Percentiles rank a stretch among this genome's conserved stretches.
Evolutionary conservation across 2,888 invertebrate species (phyloP).

Genomic region (Tolmerus cingulatus): DNA sequence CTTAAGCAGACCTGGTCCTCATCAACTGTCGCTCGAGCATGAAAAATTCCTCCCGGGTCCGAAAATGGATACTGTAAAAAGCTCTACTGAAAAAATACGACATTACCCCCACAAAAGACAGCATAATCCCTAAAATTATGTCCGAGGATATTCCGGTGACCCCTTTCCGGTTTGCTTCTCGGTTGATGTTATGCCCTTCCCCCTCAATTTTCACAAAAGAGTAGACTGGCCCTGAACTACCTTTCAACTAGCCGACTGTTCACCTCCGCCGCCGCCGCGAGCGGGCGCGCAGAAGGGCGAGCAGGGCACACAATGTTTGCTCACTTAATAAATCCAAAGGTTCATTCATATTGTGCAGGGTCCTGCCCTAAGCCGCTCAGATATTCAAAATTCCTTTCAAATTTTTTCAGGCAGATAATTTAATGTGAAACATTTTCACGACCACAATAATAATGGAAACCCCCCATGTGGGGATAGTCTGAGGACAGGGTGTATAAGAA

Average conservation of each 20-base stretch:
- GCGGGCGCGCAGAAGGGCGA: background rate
- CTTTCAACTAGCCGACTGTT: background rate
- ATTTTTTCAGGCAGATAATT: slow-evolving; percentile 35
- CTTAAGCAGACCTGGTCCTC: background rate
- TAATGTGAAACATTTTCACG: slow-evolving; percentile 36
- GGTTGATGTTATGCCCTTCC: background rate
- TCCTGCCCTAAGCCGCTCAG: background rate
- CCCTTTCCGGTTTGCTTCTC: background rate
- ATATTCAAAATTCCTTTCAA: slow-evolving; percentile 35
- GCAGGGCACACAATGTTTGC: background rate
- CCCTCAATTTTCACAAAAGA: background rate
- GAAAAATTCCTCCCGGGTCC: background rate
- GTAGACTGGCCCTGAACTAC: background rate
- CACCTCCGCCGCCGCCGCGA: background rate
- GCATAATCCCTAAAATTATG: background rate
- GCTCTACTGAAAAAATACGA: background rate
- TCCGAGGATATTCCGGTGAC: background rate
- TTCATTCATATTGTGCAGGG: slow-evolving; percentile 21
- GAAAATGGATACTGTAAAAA: background rate
- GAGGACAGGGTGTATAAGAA: background rate
- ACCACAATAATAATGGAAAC: slow-evolving; percentile 18
- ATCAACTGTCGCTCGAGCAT: background rate
- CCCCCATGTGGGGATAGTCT: background rate
- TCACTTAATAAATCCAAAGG: slow-evolving; percentile 35
- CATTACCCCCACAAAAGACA: background rate